phyloP scores from a whole-genome alignment of 2,797 vertebrate species.

The Australoheros facetus region DNA sequence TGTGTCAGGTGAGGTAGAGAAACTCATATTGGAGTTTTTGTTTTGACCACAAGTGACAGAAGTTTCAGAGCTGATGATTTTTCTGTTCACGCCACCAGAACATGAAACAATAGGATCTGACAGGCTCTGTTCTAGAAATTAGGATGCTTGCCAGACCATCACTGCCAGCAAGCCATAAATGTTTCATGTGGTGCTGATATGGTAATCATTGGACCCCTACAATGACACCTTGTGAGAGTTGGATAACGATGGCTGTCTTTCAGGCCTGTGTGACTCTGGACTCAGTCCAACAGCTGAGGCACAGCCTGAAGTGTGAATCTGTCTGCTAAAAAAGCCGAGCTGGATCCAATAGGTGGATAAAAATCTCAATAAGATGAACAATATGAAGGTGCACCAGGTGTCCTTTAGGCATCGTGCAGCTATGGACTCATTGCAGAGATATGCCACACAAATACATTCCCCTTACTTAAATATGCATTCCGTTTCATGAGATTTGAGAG shows the following conservation, averaged over 20 bases:
- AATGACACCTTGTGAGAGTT: conserved; percentile 79
- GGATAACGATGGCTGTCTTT: conserved; percentile 76
- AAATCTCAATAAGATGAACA: conserved; percentile 26
- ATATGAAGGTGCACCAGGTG: conserved; percentile 23
- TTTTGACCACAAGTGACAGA: conserved; percentile 27
- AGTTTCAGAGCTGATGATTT: conserved; percentile 26
- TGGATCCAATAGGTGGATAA: conserved; percentile 16
- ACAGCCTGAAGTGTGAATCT: conserved; percentile 49
- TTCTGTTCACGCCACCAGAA: conserved; percentile 42
- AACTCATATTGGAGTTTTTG: conserved; percentile 15
- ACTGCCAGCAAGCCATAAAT: conserved; percentile 71
- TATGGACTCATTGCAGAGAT: not conserved
- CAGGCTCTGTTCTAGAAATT: conserved; percentile 66
- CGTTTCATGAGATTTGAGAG: conserved; percentile 63
- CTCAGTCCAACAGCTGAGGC: conserved; percentile 64
- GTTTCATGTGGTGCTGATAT: conserved; percentile 75
- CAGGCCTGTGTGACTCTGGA: conserved; percentile 71
- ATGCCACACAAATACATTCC: conserved; percentile 28
- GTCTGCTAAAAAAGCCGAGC: conserved; percentile 14
- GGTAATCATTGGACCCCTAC: conserved; percentile 74
- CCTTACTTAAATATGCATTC: conserved; percentile 68
- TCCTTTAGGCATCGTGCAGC: conserved; percentile 8
- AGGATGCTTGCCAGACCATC: conserved; percentile 63
- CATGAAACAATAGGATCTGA: conserved; percentile 68
- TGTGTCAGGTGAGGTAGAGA: conserved; percentile 15